Conservation (phyloP, 1,140 invertebrate species). For the Drosophila punjabiensis region DNA sequence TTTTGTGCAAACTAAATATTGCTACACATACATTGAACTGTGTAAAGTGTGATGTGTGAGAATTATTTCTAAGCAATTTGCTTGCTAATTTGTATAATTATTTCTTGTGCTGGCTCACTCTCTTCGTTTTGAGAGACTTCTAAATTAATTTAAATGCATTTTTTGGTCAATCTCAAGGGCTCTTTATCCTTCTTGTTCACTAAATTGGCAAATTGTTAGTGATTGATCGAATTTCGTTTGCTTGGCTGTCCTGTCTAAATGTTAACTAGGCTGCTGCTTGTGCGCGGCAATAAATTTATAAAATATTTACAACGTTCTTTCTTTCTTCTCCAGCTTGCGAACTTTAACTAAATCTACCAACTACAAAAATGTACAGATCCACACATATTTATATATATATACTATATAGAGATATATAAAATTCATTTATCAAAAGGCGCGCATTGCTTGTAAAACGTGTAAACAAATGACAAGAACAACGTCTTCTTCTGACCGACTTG, state of each 20-base stretch:
- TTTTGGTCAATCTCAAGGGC: slow-evolving; percentile 62
- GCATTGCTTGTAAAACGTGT: slow-evolving; percentile 62
- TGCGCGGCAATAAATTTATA: slow-evolving; percentile 59
- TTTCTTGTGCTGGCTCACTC: slow-evolving; percentile 27
- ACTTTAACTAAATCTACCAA: slow-evolving; percentile 75
- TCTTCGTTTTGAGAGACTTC: slow-evolving; percentile 29
- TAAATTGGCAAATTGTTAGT: slow-evolving; percentile 67
- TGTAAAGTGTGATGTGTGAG: slow-evolving; percentile 29
- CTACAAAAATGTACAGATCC: slow-evolving; percentile 80
- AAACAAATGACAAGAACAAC: slow-evolving; percentile 59
- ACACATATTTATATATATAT: slow-evolving; percentile 40
- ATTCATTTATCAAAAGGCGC: slow-evolving; percentile 61
- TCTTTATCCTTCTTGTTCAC: slow-evolving; percentile 38
- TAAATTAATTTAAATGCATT: slow-evolving; percentile 77
- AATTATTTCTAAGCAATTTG: slow-evolving; percentile 55
- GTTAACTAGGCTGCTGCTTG: slow-evolving; percentile 74
- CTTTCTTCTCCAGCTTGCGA: slow-evolving; percentile 16
- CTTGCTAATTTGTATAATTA: slow-evolving; percentile 38
- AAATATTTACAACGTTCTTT: slow-evolving; percentile 74
- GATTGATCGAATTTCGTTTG: slow-evolving; percentile 42
- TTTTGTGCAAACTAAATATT: slow-evolving; percentile 63
- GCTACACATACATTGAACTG: slow-evolving; percentile 21
- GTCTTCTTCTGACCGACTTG: slow-evolving; percentile 14
- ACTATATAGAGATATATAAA: slow-evolving; percentile 44
- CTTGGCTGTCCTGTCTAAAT: slow-evolving; percentile 49